Percentiles rank a stretch among this genome's conserved stretches.
Conservation (phyloP, 2,888 invertebrate genomes). For the Doris montereyensis region DNA sequence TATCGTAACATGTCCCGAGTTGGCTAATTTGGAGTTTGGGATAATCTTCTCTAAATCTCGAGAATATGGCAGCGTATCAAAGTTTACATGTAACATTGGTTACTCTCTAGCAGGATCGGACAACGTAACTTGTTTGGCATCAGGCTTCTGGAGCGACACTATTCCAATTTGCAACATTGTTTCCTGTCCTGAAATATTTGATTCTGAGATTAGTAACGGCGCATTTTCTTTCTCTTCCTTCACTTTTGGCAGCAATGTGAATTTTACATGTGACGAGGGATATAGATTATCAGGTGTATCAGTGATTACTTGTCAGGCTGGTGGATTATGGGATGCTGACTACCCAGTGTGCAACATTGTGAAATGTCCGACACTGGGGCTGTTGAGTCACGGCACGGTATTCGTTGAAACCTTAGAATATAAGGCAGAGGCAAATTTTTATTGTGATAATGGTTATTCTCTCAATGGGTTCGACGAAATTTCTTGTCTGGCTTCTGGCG, state of each 20-base stretch:
- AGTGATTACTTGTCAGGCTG: conserved; percentile 78
- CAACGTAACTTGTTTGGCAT: conserved; percentile 78
- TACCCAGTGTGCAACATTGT: conserved; percentile 53
- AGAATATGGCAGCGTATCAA: conserved; percentile 49
- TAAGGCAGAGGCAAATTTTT: conserved; percentile 49
- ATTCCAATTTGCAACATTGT: conserved; percentile 60
- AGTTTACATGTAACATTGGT: conserved; percentile 52
- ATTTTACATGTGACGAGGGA: conserved; percentile 88
- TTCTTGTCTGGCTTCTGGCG: conserved; percentile 74
- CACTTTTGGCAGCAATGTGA: conserved; percentile 42
- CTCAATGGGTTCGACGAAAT: conserved; percentile 89
- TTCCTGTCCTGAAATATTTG: conserved; percentile 48
- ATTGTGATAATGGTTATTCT: conserved; percentile 77
- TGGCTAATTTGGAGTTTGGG: too few species aligned
- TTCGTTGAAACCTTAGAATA: conserved; percentile 73
- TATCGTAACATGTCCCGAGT: too few species aligned
- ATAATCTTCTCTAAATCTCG: too few species aligned
- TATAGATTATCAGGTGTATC: conserved; percentile 90
- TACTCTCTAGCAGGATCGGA: conserved; percentile 48
- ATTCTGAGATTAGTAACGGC: conserved; percentile 8
- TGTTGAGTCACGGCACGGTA: conserved; percentile 76
- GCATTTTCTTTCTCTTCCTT: neutral
- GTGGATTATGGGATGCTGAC: conserved; percentile 63
- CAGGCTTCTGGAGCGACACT: conserved; percentile 66
- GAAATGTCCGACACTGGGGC: conserved; percentile 20